Conservation (phyloP, 1,140 invertebrate species). For the Zaprionus lachaisei region DNA sequence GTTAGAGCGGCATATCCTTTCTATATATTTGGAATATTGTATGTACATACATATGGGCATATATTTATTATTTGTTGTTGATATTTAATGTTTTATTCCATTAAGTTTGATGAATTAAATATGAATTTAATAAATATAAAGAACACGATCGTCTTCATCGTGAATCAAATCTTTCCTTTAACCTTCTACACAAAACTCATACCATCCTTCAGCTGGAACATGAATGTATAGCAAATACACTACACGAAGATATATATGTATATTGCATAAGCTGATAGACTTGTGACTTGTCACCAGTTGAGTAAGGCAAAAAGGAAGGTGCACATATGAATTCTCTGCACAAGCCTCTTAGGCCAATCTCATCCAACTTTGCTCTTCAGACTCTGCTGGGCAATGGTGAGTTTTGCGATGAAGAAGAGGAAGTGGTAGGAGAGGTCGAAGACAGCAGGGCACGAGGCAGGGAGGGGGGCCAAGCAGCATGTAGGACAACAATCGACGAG, state of each 20-base stretch:
- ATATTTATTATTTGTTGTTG: too few relatives aligned
- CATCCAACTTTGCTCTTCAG: neutral
- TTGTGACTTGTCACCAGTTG: neutral
- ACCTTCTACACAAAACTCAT: too few relatives aligned
- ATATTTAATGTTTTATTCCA: too few relatives aligned
- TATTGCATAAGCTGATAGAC: neutral
- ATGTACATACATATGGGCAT: too few relatives aligned
- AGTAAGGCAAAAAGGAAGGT: neutral
- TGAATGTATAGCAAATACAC: neutral
- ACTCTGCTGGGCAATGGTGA: neutral
- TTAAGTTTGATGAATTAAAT: too few relatives aligned
- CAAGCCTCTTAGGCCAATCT: neutral
- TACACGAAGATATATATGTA: too few relatives aligned
- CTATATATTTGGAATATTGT: too few relatives aligned
- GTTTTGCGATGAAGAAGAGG: neutral
- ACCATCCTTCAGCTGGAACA: neutral
- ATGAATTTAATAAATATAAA: too few relatives aligned
- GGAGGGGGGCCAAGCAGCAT: neutral
- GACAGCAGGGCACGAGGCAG: neutral
- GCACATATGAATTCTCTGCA: neutral
- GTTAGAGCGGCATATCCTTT: too few relatives aligned
- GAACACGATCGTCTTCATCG: too few relatives aligned
- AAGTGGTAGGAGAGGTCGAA: neutral
- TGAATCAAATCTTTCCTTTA: neutral
- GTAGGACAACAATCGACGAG: conserved; percentile 69